Evolutionary conservation across 2,888 invertebrate species (phyloP).

Genomic region (Oxytorus armatus): DNA sequence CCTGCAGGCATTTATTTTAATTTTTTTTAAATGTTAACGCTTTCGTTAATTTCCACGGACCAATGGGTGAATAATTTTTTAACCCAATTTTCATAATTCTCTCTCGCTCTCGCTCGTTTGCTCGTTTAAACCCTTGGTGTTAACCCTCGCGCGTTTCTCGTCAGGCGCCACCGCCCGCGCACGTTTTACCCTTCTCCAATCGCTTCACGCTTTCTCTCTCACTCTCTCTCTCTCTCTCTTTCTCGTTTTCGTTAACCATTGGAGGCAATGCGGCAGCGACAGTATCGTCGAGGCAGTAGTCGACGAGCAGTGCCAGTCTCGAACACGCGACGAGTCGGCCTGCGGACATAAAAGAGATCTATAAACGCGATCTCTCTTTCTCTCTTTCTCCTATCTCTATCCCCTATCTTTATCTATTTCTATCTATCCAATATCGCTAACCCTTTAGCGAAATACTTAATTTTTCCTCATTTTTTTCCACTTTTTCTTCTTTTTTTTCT

Average conservation of each 20-base stretch:
- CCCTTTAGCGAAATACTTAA: constrained; percentile 2
- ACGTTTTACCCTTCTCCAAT: constrained; percentile 40
- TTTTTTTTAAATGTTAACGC: too few species aligned
- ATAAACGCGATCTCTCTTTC: constrained; percentile 27
- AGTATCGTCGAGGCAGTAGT: constrained; percentile 53
- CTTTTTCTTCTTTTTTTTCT: background rate
- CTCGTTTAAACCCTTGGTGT: background rate
- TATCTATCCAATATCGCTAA: constrained; percentile 12
- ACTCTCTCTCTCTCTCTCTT: constrained; percentile 28
- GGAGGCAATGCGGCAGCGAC: constrained; percentile 45
- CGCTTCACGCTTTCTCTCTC: constrained; percentile 22
- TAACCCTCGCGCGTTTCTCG: constrained; percentile 26
- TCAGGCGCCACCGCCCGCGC: constrained; percentile 33
- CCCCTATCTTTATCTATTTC: background rate
- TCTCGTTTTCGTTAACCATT: constrained; percentile 9
- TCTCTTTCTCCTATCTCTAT: background rate
- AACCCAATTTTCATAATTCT: background rate
- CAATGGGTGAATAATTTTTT: background rate
- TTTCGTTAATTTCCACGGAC: background rate
- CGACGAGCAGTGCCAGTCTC: constrained; percentile 64
- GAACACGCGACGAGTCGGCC: constrained; percentile 64
- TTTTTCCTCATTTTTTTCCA: constrained; percentile 2
- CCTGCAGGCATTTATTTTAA: too few species aligned
- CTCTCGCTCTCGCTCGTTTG: background rate
- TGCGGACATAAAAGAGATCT: constrained; percentile 38